Percentiles rank a stretch among this genome's conserved stretches.
Evolutionary conservation across 2,797 vertebrate genomes (phyloP).

Genomic region (Vultur gryphus): DNA sequence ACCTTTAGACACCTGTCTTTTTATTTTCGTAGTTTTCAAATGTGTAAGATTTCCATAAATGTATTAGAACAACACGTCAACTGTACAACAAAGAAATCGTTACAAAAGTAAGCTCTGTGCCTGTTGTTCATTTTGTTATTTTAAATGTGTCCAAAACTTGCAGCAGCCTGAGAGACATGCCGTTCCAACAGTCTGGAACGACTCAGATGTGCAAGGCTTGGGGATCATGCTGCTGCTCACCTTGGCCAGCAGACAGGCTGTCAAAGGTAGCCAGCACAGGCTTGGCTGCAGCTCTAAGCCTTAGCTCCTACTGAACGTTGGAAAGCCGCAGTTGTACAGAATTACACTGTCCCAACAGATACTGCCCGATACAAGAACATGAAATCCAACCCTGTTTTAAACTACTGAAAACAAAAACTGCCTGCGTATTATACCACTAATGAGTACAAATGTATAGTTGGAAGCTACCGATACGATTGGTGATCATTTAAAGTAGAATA

Average conservation of each 20-base stretch:
- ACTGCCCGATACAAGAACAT: neutral
- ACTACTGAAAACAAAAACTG: neutral
- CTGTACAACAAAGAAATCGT: neutral
- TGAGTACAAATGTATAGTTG: neutral
- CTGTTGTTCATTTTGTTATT: neutral
- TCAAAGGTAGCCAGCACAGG: neutral
- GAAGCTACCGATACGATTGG: neutral
- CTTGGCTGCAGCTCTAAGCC: neutral
- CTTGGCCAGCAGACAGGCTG: neutral
- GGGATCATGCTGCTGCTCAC: neutral
- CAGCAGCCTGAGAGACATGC: neutral
- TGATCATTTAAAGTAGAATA: neutral
- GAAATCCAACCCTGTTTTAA: neutral
- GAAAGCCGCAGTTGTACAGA: neutral
- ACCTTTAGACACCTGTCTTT: neutral
- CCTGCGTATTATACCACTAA: neutral
- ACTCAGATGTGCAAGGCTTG: neutral
- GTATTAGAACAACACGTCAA: neutral
- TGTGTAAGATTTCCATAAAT: neutral
- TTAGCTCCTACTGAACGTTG: neutral
- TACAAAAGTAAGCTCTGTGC: neutral
- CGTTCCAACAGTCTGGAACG: fast-evolving
- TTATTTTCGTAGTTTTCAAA: neutral
- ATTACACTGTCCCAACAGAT: neutral
- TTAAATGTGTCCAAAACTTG: neutral